Evolutionary conservation across 2,797 vertebrate species (phyloP).

Genomic region (Karalla daura): DNA sequence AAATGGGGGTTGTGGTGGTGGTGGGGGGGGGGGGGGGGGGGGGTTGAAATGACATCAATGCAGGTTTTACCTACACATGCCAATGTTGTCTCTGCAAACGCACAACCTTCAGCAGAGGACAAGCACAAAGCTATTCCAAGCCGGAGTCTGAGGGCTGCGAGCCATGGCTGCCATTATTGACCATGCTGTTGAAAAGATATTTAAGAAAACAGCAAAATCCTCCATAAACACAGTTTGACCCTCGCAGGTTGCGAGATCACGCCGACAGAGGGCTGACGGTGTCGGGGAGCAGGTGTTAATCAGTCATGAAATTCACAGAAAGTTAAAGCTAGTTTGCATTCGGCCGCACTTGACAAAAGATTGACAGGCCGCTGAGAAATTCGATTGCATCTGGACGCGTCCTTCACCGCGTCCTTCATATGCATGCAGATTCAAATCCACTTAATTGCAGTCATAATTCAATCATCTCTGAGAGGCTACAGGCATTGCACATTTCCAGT

Average conservation of each 20-base stretch:
- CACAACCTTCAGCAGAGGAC: conserved; percentile 48
- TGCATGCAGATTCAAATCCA: conserved; percentile 66
- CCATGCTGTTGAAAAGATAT: conserved; percentile 29
- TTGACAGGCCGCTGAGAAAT: conserved; percentile 70
- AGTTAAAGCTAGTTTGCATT: conserved; percentile 58
- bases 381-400: conserved; percentile 63
- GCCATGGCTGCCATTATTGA: conserved; percentile 5
- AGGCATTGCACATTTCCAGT: conserved; percentile 41
- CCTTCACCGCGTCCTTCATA: conserved; percentile 68
- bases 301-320: conserved; percentile 47
- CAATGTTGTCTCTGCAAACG: conserved; percentile 40
- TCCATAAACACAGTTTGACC: conserved; percentile 37
- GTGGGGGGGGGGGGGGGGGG: conserved; percentile 25
- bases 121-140: conserved; percentile 33
- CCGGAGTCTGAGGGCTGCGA: conserved; percentile 13
- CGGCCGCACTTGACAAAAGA: conserved; percentile 54
- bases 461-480: conserved; percentile 64
- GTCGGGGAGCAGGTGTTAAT: conserved; percentile 51
- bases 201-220: too few species aligned
- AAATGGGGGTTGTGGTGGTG: too few species aligned
- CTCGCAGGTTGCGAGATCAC: conserved; percentile 29
- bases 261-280: conserved; percentile 15
- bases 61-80: conserved; percentile 22
- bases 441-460: conserved; percentile 71
- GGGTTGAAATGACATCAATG: conserved; percentile 36